These are phyloP conservation scores for Keiferia lycopersicella DNA, from an alignment of 2,888 invertebrate genomes.

Conservation along the genomic window DNA sequence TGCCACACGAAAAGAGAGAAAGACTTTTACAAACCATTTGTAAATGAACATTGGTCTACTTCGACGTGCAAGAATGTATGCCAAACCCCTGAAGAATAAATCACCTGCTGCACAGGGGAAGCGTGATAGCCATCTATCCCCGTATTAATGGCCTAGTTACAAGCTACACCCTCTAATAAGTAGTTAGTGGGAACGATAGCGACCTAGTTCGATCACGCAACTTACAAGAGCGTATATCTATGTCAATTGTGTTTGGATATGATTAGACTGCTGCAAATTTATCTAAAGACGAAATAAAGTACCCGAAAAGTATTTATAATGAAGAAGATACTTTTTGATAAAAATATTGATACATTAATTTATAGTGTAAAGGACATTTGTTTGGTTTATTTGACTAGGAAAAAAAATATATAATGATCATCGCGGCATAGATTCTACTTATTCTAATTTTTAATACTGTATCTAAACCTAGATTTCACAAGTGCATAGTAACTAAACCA, in stretches of 20 bases:
- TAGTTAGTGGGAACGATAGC: constrained; percentile 8
- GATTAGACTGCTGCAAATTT: neutral
- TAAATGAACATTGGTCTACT: too few relatives aligned
- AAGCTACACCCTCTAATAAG: constrained; percentile 7
- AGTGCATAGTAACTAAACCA: too few relatives aligned
- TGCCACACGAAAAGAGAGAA: too few relatives aligned
- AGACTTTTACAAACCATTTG: too few relatives aligned
- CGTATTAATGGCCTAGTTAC: neutral
- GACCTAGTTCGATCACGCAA: constrained; percentile 8
- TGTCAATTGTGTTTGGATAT: neutral
- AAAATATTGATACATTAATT: neutral
- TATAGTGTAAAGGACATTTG: too few relatives aligned
- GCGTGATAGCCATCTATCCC: neutral
- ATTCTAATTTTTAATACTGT: too few relatives aligned
- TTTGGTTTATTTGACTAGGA: too few relatives aligned
- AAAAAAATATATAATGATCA: too few relatives aligned
- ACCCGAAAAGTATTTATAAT: neutral
- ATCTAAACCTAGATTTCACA: too few relatives aligned
- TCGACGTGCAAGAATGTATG: too few relatives aligned
- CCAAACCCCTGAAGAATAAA: neutral
- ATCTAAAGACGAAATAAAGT: neutral
- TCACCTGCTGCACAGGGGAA: neutral
- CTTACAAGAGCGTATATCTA: too few relatives aligned
- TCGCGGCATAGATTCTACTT: too few relatives aligned
- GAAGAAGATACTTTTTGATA: neutral